phyloP scores from a whole-genome alignment of 2,797 vertebrate genomes.

The Chaenodraco wilsoni region DNA sequence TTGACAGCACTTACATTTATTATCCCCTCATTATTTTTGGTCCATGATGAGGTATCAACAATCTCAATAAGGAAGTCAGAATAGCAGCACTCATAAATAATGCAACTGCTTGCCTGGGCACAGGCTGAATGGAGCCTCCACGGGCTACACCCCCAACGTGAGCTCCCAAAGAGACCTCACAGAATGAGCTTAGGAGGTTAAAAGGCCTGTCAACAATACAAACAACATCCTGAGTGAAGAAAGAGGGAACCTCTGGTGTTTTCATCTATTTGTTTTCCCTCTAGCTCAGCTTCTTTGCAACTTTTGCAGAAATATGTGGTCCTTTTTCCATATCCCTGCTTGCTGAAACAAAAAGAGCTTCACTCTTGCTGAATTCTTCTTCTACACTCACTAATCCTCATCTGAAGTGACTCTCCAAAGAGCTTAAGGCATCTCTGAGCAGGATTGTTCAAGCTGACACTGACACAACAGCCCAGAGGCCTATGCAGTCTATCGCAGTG shows the following conservation, averaged over 20 bases:
- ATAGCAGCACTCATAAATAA: slow-evolving; percentile 83
- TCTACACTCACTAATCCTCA: slow-evolving; percentile 70
- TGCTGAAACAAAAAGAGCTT: slow-evolving; percentile 72
- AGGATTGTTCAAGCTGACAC: slow-evolving; percentile 55
- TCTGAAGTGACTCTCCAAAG: slow-evolving; percentile 78
- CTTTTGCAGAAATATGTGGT: slow-evolving; percentile 71
- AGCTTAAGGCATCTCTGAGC: slow-evolving; percentile 59
- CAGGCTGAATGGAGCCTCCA: slow-evolving; percentile 77
- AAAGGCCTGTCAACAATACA: slow-evolving; percentile 82
- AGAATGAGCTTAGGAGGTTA: slow-evolving; percentile 79
- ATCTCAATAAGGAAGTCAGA: slow-evolving; percentile 70
- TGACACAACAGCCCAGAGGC: slow-evolving; percentile 42
- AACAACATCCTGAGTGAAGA: slow-evolving; percentile 70
- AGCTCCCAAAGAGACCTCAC: slow-evolving; percentile 79
- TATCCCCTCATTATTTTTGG: slow-evolving; percentile 74
- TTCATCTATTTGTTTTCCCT: slow-evolving; percentile 67
- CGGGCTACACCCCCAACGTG: slow-evolving; percentile 67
- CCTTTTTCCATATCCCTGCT: slow-evolving; percentile 68
- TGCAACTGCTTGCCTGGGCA: slow-evolving; percentile 80
- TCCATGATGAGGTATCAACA: slow-evolving; percentile 80
- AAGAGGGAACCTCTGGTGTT: slow-evolving; percentile 65
- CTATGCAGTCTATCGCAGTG: not conserved
- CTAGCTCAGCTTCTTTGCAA: slow-evolving; percentile 62
- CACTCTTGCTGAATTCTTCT: slow-evolving; percentile 70
- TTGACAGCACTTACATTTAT: slow-evolving; percentile 79